Percentiles rank a stretch among this genome's conserved stretches.
These are phyloP conservation scores for Pagrus major DNA, from an alignment of 2,113 vertebrate species.

Conservation along the genomic window DNA sequence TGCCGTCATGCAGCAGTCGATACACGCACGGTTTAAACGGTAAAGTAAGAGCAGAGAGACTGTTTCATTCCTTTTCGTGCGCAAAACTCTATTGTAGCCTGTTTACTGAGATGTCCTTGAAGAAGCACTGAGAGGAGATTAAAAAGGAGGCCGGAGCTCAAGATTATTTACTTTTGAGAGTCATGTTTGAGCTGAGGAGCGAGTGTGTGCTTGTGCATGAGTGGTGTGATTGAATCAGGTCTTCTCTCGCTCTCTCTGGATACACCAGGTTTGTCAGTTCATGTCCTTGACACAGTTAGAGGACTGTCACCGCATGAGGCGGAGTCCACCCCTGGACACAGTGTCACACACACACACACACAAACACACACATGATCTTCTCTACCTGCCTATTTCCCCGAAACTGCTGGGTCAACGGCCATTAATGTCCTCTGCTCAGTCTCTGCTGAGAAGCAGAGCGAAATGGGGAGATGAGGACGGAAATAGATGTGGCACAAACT, in stretches of 20 bases:
- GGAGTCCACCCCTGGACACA: constrained; percentile 48
- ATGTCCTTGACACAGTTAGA: constrained; percentile 80
- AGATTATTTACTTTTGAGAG: constrained; percentile 30
- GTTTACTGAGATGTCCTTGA: constrained; percentile 21
- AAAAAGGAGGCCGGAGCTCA: constrained; percentile 34
- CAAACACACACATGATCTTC: constrained; percentile 3
- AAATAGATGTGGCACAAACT: constrained; percentile 77
- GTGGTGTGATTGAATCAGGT: constrained; percentile 27
- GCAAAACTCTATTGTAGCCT: neutral
- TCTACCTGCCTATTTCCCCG: constrained; percentile 58
- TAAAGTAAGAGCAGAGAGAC: neutral
- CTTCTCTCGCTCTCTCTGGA: constrained; percentile 40
- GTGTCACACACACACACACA: constrained; percentile 16
- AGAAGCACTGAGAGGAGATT: constrained; percentile 16
- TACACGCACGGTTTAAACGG: neutral
- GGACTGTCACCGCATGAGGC: neutral
- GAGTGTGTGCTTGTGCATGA: constrained; percentile 1
- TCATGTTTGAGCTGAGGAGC: constrained; percentile 1
- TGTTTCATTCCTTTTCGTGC: neutral
- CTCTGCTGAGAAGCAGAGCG: constrained; percentile 49
- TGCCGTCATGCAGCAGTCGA: neutral
- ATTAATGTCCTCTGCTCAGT: constrained; percentile 43
- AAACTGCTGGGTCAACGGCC: constrained; percentile 57
- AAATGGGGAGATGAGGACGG: constrained; percentile 53
- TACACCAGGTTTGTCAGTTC: constrained; percentile 25